A percentile compares a stretch with the other conserved stretches of the same genome.
phyloP scores from a whole-genome alignment of 2,113 vertebrate genomes.

The Macroglossus sobrinus region DNA sequence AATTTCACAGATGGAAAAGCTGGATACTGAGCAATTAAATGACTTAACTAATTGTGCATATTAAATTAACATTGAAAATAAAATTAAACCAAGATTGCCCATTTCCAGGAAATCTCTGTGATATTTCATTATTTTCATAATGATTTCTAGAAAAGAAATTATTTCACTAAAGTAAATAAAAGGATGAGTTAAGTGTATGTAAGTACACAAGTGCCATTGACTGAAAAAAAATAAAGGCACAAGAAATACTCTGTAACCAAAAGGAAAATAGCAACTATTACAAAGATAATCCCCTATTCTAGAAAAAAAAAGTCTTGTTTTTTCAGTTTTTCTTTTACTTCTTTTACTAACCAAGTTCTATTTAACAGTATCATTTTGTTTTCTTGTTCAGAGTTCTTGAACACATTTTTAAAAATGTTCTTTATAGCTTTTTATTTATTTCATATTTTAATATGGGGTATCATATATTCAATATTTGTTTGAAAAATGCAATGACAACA shows the following conservation, averaged over 20 bases:
- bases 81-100: neutral
- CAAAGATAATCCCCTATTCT: neutral
- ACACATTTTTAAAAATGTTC: neutral
- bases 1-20: neutral
- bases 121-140: neutral
- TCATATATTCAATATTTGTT: neutral
- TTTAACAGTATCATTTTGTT: neutral
- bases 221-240: neutral
- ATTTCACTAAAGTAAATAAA: neutral
- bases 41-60: neutral
- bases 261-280: neutral
- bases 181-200: neutral
- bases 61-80: neutral
- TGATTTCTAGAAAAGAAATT: neutral
- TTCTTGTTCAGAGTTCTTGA: neutral
- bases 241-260: neutral
- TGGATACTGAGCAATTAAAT: neutral
- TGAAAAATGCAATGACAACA: neutral
- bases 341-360: neutral
- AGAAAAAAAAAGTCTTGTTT: neutral
- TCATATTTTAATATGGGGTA: neutral
- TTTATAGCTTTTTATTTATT: neutral
- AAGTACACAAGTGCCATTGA: neutral
- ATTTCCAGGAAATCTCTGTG: neutral
- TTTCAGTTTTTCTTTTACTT: neutral